phyloP scores from a whole-genome alignment of 2,888 invertebrate species.

The Macrophya annulata region DNA sequence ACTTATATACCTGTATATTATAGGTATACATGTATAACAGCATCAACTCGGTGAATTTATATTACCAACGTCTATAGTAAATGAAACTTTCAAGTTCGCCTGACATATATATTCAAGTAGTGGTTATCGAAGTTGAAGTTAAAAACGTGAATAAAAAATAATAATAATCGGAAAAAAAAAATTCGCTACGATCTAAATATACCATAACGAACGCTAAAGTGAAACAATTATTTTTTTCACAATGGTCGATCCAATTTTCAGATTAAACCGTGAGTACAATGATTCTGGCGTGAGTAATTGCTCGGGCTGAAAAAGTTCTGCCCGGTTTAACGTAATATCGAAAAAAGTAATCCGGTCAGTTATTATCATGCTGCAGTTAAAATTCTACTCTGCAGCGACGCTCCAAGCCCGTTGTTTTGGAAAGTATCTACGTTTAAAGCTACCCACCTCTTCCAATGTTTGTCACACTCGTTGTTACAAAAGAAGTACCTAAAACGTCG shows the following conservation, averaged over 20 bases:
- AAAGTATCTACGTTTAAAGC: constrained; percentile 3
- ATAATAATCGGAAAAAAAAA: not conserved
- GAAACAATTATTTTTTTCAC: constrained; percentile 38
- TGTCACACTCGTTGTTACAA: not conserved
- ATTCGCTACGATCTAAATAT: not conserved
- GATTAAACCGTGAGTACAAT: constrained; percentile 47
- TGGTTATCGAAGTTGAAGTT: not conserved
- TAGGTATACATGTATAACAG: not conserved
- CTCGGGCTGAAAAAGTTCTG: not conserved
- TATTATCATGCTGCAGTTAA: constrained; percentile 1
- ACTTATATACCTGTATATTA: not conserved
- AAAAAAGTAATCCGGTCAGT: constrained; percentile 33
- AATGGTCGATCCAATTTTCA: constrained; percentile 52
- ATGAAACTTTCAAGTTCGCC: constrained; percentile 3
- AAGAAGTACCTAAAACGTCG: not conserved
- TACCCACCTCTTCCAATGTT: not conserved
- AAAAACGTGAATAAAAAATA: not conserved
- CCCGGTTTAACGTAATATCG: not conserved
- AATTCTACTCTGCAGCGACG: constrained; percentile 3
- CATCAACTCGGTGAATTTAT: constrained; percentile 27
- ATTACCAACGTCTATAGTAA: not conserved
- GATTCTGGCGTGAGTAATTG: constrained; percentile 40
- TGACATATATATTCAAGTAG: not conserved
- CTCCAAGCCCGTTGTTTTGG: constrained; percentile 34
- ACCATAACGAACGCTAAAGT: constrained; percentile 30